phyloP scores from a whole-genome alignment of 2,888 invertebrate species.

The Drosophila sordidapex region DNA sequence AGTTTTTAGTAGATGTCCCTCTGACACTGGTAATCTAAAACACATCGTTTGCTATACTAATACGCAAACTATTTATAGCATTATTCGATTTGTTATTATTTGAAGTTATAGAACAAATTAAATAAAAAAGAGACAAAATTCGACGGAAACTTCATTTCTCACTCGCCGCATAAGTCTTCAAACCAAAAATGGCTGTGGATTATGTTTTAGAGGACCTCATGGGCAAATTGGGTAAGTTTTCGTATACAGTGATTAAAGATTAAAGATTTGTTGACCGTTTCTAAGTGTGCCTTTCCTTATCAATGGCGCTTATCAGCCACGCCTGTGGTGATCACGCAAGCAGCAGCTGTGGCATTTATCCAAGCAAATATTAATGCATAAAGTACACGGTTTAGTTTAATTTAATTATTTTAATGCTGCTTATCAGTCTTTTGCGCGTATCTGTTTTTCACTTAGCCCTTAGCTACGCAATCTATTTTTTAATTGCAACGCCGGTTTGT shows the following conservation, averaged over 20 bases:
- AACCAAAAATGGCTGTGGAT: conserved; percentile 87
- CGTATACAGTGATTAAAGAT: conserved; percentile 20
- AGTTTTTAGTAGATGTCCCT: conserved; percentile 11
- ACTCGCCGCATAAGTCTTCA: background rate
- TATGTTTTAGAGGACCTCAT: conserved; percentile 88
- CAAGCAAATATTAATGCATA: conserved; percentile 10
- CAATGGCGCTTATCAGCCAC: conserved; percentile 51
- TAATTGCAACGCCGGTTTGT: conserved; percentile 10
- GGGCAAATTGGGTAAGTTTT: conserved; percentile 87
- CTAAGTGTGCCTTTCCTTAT: conserved; percentile 43
- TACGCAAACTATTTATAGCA: background rate
- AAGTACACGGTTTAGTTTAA: conserved; percentile 16
- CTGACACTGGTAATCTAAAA: conserved; percentile 13
- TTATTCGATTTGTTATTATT: conserved; percentile 29
- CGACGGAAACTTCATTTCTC: background rate
- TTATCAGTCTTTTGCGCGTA: conserved; percentile 3
- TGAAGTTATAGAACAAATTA: conserved; percentile 1
- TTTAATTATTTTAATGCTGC: conserved; percentile 9
- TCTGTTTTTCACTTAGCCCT: conserved; percentile 2
- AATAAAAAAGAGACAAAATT: background rate
- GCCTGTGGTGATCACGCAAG: conserved; percentile 39
- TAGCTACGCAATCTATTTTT: conserved; percentile 2
- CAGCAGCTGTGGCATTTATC: conserved; percentile 34
- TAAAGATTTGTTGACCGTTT: conserved; percentile 19
- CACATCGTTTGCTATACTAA: background rate